These are phyloP conservation scores for Argopecten irradians DNA, from an alignment of 1,140 invertebrate species.

Conservation along the genomic window DNA sequence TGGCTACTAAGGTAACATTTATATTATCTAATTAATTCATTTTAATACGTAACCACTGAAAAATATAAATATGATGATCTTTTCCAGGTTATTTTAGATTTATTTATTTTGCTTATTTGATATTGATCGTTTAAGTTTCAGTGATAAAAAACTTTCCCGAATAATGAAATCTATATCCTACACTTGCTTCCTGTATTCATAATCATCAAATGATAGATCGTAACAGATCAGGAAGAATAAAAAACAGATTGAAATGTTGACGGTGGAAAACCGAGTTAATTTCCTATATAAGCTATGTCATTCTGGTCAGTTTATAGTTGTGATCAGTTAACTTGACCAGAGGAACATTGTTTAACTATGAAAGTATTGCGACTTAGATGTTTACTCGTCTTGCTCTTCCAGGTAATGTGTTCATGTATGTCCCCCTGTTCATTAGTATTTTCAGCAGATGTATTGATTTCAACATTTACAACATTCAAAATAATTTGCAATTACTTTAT, in stretches of 20 bases:
- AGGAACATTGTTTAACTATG: neutral
- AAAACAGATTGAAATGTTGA: neutral
- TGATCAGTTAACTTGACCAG: neutral
- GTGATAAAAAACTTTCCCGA: neutral
- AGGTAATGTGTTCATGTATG: too few relatives aligned
- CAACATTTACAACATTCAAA: too few relatives aligned
- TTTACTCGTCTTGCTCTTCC: neutral
- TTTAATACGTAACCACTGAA: too few relatives aligned
- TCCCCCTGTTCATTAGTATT: too few relatives aligned
- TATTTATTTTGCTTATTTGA: neutral
- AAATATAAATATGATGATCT: too few relatives aligned
- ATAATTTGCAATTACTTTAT: too few relatives aligned
- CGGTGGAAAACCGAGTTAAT: neutral
- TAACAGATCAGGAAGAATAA: neutral
- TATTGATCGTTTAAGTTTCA: neutral
- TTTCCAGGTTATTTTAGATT: neutral
- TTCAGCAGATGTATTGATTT: too few relatives aligned
- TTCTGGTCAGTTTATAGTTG: neutral
- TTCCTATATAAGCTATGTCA: neutral
- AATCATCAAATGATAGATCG: neutral
- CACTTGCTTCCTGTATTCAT: neutral
- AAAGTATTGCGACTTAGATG: neutral
- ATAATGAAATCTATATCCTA: neutral
- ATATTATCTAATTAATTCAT: too few relatives aligned
- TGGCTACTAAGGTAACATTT: too few relatives aligned